Evolutionary conservation across 2,113 vertebrate genomes (phyloP).

Genomic region (Meriones unguiculatus): DNA sequence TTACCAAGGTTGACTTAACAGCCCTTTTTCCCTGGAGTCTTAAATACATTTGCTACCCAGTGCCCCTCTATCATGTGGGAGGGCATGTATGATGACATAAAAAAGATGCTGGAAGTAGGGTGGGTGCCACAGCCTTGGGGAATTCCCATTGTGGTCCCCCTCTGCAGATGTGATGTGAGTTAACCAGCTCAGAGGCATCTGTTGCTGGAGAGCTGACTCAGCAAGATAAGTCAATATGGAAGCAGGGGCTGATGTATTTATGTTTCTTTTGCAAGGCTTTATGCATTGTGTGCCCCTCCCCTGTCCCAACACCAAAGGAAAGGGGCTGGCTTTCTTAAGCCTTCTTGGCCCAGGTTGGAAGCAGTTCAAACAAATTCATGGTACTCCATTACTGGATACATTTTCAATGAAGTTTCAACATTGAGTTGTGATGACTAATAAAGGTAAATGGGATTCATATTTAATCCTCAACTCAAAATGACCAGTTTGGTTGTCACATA

Average conservation of each 20-base stretch:
- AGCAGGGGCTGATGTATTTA: not conserved
- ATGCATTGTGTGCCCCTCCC: not conserved
- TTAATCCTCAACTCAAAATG: conserved; percentile 75
- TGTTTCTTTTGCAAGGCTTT: conserved; percentile 57
- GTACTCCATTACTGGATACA: conserved; percentile 62
- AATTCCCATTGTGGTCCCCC: conserved; percentile 88
- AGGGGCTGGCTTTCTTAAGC: conserved; percentile 46
- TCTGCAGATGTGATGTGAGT: conserved; percentile 84
- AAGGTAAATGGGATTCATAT: conserved; percentile 77
- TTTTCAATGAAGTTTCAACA: conserved; percentile 76
- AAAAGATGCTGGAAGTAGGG: conserved; percentile 18
- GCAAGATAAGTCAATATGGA: conserved; percentile 26
- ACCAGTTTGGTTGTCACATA: conserved; percentile 77
- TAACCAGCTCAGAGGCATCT: conserved; percentile 87
- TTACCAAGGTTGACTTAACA: conserved; percentile 92
- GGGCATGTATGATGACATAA: conserved; percentile 69
- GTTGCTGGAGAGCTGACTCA: conserved; percentile 87
- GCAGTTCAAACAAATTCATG: conserved; percentile 78
- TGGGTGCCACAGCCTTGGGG: conserved; percentile 65
- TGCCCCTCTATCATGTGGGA: conserved; percentile 69
- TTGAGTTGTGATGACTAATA: conserved; percentile 71
- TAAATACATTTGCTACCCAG: conserved; percentile 90
- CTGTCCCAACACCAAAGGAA: conserved; percentile 40
- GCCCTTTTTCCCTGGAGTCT: conserved; percentile 88
- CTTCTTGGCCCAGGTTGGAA: conserved; percentile 70